These are phyloP conservation scores for Brachynemurus nebulosus DNA, from an alignment of 2,888 invertebrate genomes.

Conservation along the genomic window DNA sequence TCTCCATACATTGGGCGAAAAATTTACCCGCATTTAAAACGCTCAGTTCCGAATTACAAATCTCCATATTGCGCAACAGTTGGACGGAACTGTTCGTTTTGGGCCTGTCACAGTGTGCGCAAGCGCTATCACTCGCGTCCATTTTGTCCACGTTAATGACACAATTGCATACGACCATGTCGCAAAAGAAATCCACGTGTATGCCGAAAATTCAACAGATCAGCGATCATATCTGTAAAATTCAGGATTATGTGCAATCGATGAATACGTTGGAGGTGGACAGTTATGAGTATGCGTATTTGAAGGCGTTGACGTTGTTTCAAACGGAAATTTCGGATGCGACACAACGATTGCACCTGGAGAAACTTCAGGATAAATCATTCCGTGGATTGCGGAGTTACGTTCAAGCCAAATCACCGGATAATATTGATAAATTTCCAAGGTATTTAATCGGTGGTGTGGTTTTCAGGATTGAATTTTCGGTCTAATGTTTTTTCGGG, in stretches of 20 bases:
- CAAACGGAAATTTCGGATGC: slow-evolving; percentile 38
- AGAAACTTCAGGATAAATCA: slow-evolving; percentile 45
- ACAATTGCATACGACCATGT: slow-evolving; percentile 62
- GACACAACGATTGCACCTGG: slow-evolving; percentile 35
- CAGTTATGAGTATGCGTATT: slow-evolving; percentile 76
- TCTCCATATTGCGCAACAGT: slow-evolving; percentile 66
- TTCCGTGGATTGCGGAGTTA: slow-evolving; percentile 41
- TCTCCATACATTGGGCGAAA: slow-evolving; percentile 81
- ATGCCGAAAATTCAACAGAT: slow-evolving; percentile 62
- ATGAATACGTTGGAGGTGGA: slow-evolving; percentile 62
- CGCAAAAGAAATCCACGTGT: slow-evolving; percentile 62
- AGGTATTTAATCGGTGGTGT: slow-evolving; percentile 27
- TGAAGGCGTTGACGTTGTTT: slow-evolving; percentile 64
- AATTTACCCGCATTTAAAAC: slow-evolving; percentile 71
- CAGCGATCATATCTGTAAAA: slow-evolving; percentile 62
- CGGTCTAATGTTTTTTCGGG: not conserved
- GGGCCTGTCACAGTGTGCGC: slow-evolving; percentile 76
- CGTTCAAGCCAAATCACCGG: slow-evolving; percentile 31
- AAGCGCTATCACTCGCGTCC: slow-evolving; percentile 60
- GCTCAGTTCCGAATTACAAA: slow-evolving; percentile 71
- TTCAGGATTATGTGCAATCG: slow-evolving; percentile 68
- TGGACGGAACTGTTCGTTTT: slow-evolving; percentile 90
- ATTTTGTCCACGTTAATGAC: slow-evolving; percentile 71
- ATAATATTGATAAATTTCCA: slow-evolving; percentile 41
- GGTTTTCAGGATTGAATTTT: too few species aligned